Evolutionary conservation across 2,888 invertebrate species (phyloP).

Genomic region (Myopa testacea): DNA sequence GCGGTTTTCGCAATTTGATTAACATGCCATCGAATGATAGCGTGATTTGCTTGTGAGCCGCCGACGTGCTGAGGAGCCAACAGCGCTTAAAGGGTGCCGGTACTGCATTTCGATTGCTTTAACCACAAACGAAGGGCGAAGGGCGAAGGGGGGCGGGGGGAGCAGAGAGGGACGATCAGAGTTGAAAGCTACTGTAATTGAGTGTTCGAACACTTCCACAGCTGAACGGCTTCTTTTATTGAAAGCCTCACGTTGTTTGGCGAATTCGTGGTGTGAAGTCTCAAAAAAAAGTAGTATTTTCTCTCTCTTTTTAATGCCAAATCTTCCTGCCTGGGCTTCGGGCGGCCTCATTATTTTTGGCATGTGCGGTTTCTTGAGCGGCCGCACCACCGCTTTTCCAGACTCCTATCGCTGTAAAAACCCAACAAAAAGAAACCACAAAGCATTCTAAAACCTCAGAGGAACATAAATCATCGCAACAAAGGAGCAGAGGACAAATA

Average conservation of each 20-base stretch:
- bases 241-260: no score
- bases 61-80: no score
- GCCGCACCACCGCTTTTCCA: background rate
- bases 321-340: no score
- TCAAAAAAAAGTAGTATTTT: no score
- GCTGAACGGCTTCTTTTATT: background rate
- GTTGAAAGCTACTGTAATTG: conserved; percentile 13
- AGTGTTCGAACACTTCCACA: background rate
- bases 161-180: background rate
- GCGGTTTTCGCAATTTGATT: conserved; percentile 10
- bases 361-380: no score
- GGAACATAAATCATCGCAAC: conserved; percentile 13
- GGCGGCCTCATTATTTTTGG: no score
- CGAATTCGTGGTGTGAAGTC: no score
- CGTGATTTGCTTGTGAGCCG: background rate
- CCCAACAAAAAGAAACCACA: conserved; percentile 16
- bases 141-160: background rate
- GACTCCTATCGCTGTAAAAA: background rate
- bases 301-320: no score
- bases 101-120: background rate
- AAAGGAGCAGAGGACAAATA: background rate
- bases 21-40: conserved; percentile 10
- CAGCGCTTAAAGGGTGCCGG: no score
- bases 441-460: background rate
- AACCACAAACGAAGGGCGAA: background rate